A percentile compares a stretch with the other conserved stretches of the same genome.
These are phyloP conservation scores for Crocidura indochinensis DNA, from an alignment of 2,797 vertebrate genomes.

Conservation along the genomic window DNA sequence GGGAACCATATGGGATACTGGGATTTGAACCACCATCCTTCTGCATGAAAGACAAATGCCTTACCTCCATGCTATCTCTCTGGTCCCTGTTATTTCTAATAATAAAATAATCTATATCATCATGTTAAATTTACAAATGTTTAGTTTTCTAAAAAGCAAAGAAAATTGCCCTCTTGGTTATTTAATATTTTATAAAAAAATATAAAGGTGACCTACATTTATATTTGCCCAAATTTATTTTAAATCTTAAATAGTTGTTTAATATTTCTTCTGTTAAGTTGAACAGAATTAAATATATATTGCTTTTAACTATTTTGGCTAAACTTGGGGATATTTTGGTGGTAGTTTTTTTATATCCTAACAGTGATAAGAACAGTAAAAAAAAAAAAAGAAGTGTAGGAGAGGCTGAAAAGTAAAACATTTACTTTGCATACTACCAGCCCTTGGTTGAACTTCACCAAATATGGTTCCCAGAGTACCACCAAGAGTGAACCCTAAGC, in stretches of 20 bases:
- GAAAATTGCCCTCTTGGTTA: background rate
- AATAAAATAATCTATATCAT: background rate
- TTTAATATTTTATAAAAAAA: background rate
- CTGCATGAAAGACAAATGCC: too few relatives aligned
- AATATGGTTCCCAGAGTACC: too few relatives aligned
- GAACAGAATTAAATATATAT: background rate
- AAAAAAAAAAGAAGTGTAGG: too few relatives aligned
- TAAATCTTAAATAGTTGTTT: conserved; percentile 63
- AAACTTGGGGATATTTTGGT: background rate
- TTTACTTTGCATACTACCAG: too few relatives aligned
- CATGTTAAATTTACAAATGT: background rate
- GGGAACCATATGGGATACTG: too few relatives aligned
- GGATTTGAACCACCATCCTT: too few relatives aligned
- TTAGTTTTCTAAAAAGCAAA: conserved; percentile 33
- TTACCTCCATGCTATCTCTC: too few relatives aligned
- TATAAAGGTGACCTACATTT: background rate
- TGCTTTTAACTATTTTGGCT: conserved; percentile 41
- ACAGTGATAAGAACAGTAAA: conserved; percentile 33
- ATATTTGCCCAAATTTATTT: conserved; percentile 58
- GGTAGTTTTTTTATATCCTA: conserved; percentile 20
- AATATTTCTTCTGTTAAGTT: conserved; percentile 52
- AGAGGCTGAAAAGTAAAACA: too few relatives aligned
- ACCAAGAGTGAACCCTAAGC: too few relatives aligned
- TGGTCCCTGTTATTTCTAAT: background rate
- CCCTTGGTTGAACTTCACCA: too few relatives aligned